These are phyloP conservation scores for Chelonus insularis DNA, from an alignment of 1,140 invertebrate species.

Conservation along the genomic window DNA sequence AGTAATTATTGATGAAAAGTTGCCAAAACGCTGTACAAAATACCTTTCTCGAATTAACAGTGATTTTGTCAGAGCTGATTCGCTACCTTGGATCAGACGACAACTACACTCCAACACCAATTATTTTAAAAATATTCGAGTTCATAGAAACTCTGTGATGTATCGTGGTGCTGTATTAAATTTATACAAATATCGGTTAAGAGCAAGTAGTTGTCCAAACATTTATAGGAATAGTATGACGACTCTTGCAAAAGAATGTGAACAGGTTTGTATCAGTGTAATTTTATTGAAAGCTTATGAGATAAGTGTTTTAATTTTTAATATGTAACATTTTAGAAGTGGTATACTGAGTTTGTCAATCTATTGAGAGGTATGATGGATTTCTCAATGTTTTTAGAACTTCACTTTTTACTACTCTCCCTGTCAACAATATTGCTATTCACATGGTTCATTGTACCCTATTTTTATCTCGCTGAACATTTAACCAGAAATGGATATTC, in stretches of 20 bases:
- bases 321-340: too few species aligned
- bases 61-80: slow-evolving; percentile 45
- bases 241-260: slow-evolving; percentile 75
- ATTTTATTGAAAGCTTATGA: too few species aligned
- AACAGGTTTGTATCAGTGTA: slow-evolving; percentile 61
- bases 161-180: slow-evolving; percentile 82
- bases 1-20: slow-evolving; percentile 31
- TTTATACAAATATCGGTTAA: slow-evolving; percentile 76
- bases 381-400: slow-evolving; percentile 77
- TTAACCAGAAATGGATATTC: slow-evolving; percentile 66
- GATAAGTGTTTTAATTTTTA: too few species aligned
- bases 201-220: slow-evolving; percentile 86
- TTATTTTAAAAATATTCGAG: slow-evolving; percentile 74
- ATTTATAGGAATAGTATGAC: slow-evolving; percentile 90
- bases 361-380: slow-evolving; percentile 75
- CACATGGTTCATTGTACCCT: slow-evolving; percentile 88
- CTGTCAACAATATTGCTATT: slow-evolving; percentile 83
- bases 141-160: slow-evolving; percentile 79
- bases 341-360: slow-evolving; percentile 73
- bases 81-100: slow-evolving; percentile 63
- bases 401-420: slow-evolving; percentile 79
- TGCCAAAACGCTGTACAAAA: slow-evolving; percentile 37
- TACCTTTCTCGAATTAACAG: slow-evolving; percentile 33
- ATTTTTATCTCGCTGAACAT: slow-evolving; percentile 83
- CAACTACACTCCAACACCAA: slow-evolving; percentile 67